These are phyloP conservation scores for Aurelia coerulea DNA, from an alignment of 30 jellyfish, hydroid and myxozoan species.

Conservation along the genomic window DNA sequence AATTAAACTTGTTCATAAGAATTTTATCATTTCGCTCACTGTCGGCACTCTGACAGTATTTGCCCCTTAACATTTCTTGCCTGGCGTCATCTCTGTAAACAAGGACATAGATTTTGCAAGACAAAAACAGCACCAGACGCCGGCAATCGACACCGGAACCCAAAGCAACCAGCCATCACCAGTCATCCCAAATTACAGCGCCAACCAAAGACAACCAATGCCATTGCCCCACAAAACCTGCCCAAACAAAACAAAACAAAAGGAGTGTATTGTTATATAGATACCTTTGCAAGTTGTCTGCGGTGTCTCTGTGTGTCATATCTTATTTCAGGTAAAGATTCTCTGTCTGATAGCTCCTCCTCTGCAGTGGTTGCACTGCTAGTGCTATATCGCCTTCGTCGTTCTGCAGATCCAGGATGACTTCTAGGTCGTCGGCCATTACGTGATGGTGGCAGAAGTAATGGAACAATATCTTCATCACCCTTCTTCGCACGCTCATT, in stretches of 20 bases:
- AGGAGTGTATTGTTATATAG: neutral
- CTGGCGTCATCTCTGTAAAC: too few relatives aligned
- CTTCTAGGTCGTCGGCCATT: conserved; percentile 41
- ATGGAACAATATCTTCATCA: conserved; percentile 71
- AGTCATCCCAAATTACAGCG: too few relatives aligned
- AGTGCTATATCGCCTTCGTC: conserved; percentile 30
- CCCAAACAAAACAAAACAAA: neutral
- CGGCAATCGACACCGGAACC: too few relatives aligned
- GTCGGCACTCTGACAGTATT: too few relatives aligned
- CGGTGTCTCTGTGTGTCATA: conserved; percentile 58
- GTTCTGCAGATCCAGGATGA: conserved; percentile 38
- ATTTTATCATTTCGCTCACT: too few relatives aligned
- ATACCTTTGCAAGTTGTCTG: conserved; percentile 47
- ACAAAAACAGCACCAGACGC: too few relatives aligned
- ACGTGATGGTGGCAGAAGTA: conserved; percentile 54
- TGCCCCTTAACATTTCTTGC: too few relatives aligned
- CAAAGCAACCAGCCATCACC: too few relatives aligned
- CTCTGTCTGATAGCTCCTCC: conserved; percentile 21
- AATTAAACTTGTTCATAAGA: too few relatives aligned
- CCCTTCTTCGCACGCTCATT: conserved; percentile 58
- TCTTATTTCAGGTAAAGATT: conserved; percentile 64
- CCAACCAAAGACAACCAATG: too few relatives aligned
- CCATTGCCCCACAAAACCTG: too few relatives aligned
- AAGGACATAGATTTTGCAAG: too few relatives aligned
- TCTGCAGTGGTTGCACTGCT: conserved; percentile 56